Evolutionary conservation across 1,140 invertebrate species (phyloP), one percentile per base, ranked within the genome.

Genomic region (Cherax destructor): DNA sequence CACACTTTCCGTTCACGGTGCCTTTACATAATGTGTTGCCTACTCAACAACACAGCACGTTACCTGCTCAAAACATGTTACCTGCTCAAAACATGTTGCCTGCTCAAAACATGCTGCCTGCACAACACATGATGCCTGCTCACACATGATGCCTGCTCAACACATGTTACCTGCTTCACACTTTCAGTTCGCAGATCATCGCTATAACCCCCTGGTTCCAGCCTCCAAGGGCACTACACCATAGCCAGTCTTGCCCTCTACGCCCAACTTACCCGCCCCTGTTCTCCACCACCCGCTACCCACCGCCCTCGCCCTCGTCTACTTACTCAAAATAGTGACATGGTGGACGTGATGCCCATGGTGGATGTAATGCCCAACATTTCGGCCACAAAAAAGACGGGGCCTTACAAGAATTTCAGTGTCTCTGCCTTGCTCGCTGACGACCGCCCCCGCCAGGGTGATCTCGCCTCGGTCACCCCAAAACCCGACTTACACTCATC

Each of bases 371-470:
- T 16, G 50, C 30, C 13, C 24, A 24, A 16, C 61, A 41, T 47
- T 24, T 3, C 30, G 13, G 3, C 21, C 7, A 21, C 9, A 5
- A 85, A 74, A 65, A 85, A 74, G 83, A 50, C 21, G 16, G 65
- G 83, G 3, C 65, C 65, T 13, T 56, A 24, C 13, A 18, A 56
- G 2, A 69, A 50, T 47, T 85, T 85, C 65, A 85, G 65, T 47
- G 65, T 85, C 16, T 72, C 83, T 4, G 83, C 83, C 18, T 16
- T 85, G 41, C 69, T 85, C 6, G 83, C 41, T 1, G 83, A 85
- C 4, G 65, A 85, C n/a, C 47, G 11, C 18, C 50, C 24, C 16
- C 65, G 52, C 65, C 6, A n/a, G 21, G 65, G 21, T 21, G 65
- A 69, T 6, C 65, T 6, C 9, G 52, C 4, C 65, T 69, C 65